Conservation (phyloP, 2,797 vertebrate species). For the Fratercula arctica region DNA sequence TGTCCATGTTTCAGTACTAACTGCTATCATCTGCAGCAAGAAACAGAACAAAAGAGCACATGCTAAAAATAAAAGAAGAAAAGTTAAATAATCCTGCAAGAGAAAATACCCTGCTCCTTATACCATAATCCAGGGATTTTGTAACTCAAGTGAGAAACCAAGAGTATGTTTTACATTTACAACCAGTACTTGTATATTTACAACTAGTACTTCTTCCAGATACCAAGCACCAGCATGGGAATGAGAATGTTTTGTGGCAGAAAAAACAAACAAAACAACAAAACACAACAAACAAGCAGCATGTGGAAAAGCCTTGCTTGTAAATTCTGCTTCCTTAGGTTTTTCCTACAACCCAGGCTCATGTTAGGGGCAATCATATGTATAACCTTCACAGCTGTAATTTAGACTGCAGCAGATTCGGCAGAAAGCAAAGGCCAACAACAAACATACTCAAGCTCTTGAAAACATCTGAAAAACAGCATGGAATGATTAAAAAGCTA, state of each 20-base stretch:
- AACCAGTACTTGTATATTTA: not conserved
- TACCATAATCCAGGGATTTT: not conserved
- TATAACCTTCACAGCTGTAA: not conserved
- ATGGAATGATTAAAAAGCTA: not conserved
- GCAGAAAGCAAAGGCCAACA: conserved; percentile 10
- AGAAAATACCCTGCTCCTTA: not conserved
- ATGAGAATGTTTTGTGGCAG: not conserved
- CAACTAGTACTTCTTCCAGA: not conserved
- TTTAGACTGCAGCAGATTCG: not conserved
- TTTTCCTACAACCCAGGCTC: not conserved
- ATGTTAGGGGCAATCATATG: not conserved
- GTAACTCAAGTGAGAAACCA: not conserved
- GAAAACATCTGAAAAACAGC: not conserved
- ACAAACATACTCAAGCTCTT: not conserved
- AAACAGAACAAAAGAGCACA: not conserved
- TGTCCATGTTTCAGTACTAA: not conserved
- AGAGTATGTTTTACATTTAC: not conserved
- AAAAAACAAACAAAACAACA: not conserved
- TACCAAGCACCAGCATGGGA: not conserved
- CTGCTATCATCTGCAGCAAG: not conserved
- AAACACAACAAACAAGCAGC: not conserved
- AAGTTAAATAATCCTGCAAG: not conserved
- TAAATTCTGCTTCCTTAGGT: not conserved
- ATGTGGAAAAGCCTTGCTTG: not conserved
- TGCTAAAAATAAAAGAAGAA: not conserved